Percentiles rank a stretch among this genome's conserved stretches.
Conservation (phyloP, 2,888 invertebrate genomes). For the Amphipyra tragopoginis region DNA sequence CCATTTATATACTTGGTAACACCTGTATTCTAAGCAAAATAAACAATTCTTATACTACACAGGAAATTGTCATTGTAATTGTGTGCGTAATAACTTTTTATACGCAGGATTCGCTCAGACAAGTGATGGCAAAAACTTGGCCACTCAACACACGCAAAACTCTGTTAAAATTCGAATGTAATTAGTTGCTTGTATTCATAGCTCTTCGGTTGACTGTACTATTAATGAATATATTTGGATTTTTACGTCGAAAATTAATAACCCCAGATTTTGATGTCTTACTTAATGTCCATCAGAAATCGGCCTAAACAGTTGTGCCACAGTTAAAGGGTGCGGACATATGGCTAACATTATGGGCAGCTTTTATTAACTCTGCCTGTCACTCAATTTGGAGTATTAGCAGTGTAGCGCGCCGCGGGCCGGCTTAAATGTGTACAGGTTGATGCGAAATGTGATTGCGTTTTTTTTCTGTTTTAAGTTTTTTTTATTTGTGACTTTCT, state of each 20-base stretch:
- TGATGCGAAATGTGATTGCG: conserved; percentile 43
- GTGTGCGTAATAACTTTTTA: no score
- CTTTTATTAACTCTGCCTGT: conserved; percentile 87
- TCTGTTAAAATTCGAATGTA: no score
- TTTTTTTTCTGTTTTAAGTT: background rate
- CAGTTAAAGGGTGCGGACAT: conserved; percentile 79
- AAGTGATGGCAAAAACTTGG: no score
- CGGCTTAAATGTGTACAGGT: conserved; percentile 69
- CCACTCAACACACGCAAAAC: no score
- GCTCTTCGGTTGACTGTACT: no score
- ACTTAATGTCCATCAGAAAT: conserved; percentile 59
- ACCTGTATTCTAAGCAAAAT: no score
- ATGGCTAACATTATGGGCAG: conserved; percentile 81
- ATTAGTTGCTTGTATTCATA: no score
- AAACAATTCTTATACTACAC: no score
- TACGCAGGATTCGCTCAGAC: no score
- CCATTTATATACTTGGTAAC: no score
- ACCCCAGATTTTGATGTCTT: conserved; percentile 15
- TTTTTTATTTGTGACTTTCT: background rate
- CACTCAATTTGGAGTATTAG: conserved; percentile 87
- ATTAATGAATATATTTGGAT: no score
- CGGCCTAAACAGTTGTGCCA: conserved; percentile 61
- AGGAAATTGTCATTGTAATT: no score
- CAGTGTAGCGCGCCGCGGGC: conserved; percentile 68
- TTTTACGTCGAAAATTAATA: background rate